Conservation (phyloP, 2,113 vertebrate species). For the Lophotis ruficrista region DNA sequence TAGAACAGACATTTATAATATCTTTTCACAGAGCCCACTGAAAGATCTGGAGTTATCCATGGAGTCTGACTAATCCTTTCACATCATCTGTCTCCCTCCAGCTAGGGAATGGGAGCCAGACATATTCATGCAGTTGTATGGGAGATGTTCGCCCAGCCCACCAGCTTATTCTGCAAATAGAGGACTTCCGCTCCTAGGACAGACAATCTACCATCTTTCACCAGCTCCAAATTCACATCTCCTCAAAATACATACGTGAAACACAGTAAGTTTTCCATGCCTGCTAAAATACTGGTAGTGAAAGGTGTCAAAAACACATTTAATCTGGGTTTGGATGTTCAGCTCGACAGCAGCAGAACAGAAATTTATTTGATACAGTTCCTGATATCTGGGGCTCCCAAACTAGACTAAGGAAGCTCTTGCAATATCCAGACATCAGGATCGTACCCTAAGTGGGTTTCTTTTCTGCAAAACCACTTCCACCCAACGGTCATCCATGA, state of each 20-base stretch:
- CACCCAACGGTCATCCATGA: fast-evolving
- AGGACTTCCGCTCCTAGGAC: not conserved
- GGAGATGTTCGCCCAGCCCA: not conserved
- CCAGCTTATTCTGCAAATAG: not conserved
- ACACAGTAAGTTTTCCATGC: not conserved
- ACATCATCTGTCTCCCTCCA: not conserved
- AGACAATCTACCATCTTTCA: not conserved
- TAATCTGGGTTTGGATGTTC: slow-evolving; percentile 11
- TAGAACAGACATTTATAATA: not conserved
- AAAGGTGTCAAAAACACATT: slow-evolving; percentile 23
- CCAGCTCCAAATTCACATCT: slow-evolving; percentile 5
- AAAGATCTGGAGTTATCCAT: not conserved
- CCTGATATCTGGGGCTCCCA: not conserved
- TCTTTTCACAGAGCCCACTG: not conserved
- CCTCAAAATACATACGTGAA: slow-evolving; percentile 20
- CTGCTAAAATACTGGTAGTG: not conserved
- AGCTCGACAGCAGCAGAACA: not conserved
- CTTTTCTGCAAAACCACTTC: not conserved
- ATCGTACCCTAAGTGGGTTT: not conserved
- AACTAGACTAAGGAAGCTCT: not conserved
- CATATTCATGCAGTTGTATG: not conserved
- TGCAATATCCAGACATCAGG: not conserved
- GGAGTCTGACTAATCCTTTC: not conserved
- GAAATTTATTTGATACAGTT: slow-evolving; percentile 5
- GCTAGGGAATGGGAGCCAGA: not conserved